Evolutionary conservation across 1,140 invertebrate species (phyloP), one percentile per base, ranked within the genome.

Genomic region (Rhopalosiphum maidis): DNA sequence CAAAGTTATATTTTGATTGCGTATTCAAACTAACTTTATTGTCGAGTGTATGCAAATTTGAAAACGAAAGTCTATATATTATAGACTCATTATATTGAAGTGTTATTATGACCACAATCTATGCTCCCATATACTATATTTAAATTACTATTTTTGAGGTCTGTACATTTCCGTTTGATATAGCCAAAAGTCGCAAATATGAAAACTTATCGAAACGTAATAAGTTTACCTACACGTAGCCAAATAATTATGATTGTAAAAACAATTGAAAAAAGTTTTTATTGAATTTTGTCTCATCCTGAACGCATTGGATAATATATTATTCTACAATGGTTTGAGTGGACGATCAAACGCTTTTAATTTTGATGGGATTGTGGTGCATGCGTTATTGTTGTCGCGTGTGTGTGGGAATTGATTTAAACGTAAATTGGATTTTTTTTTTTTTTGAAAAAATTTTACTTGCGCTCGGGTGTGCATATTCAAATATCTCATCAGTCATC

Each of bases 311-410:
- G 55, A 15, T n/a, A 68, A n/a, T 54, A 60, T 11, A 9, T 68
- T 68, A n/a, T 77, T 77, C 30, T 5, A 4, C n/a, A 77, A 18
- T 77, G 30, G 15, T 77, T 77, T 77, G 25, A 0, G 25, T 18
- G 60, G n/a, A n/a, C 60, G 60, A 77, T 77, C 60, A 77, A 77
- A 77, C 60, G n/a, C n/a, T 77, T 77, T 77, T 77, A 77, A 77
- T 77, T n/a, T 77, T 15, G 4, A 77, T 18, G 60, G 0, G 60
- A 30, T 68, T 15, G 25, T 2, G 30, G 60, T 15, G 60, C 30
- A 15, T n/a, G 15, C 15, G 5, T 77, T n/a, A n/a, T 77, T 77
- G 30, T 68, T 68, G 15, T n/a, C 60, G 60, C 30, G 15, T 18
- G 60, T 77, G 60, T 77, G 60, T n/a, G 15, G 60, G n/a, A 77